Conservation (phyloP, 2,113 vertebrate genomes). For the Gavia stellata region DNA sequence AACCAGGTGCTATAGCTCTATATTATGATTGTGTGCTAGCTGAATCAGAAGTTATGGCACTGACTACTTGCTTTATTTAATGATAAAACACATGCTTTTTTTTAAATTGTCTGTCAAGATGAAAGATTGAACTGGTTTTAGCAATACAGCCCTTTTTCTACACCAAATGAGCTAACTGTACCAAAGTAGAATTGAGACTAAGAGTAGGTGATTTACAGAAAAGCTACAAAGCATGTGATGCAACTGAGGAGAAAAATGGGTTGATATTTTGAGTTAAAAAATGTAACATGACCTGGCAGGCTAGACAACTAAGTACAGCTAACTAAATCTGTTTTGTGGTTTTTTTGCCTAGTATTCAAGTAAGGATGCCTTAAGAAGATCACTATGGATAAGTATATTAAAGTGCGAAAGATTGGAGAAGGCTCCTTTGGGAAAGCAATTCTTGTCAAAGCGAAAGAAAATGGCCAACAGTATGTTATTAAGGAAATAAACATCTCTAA, state of each 20-base stretch:
- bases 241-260: not conserved
- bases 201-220: not conserved
- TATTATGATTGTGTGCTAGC: not conserved
- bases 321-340: not conserved
- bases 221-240: not conserved
- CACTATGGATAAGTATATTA: conserved; percentile 93
- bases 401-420: conserved; percentile 92
- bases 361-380: conserved; percentile 70
- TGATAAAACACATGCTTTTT: not conserved
- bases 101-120: not conserved
- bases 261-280: not conserved
- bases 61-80: not conserved
- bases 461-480: conserved; percentile 92
- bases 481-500: conserved; percentile 96
- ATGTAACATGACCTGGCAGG: not conserved
- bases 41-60: not conserved
- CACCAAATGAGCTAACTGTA: not conserved
- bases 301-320: not conserved
- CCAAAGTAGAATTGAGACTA: not conserved
- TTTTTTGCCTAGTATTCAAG: conserved; percentile 50
- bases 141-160: not conserved
- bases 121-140: not conserved
- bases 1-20: not conserved
- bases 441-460: conserved; percentile 88
- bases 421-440: conserved; percentile 97